Evolutionary conservation across 2,888 invertebrate species (phyloP).

Genomic region (Eupithecia exiguata): DNA sequence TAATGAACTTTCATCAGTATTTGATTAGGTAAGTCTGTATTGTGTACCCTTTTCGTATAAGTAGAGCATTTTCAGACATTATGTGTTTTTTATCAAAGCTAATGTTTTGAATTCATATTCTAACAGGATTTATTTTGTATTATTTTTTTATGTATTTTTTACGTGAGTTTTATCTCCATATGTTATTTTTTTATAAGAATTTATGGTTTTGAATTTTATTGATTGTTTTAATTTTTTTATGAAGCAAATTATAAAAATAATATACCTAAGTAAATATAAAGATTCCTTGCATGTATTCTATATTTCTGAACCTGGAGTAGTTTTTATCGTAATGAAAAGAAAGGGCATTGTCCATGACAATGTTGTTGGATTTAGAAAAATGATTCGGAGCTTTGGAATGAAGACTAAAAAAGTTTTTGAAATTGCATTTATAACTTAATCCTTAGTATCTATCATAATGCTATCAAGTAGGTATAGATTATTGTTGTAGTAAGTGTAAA

Average conservation of each 20-base stretch:
- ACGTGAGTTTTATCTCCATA: background rate
- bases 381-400: background rate
- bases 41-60: background rate
- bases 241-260: no score
- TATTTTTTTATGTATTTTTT: background rate
- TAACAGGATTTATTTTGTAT: background rate
- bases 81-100: background rate
- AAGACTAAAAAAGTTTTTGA: background rate
- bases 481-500: background rate
- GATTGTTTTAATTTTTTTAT: background rate
- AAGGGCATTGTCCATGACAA: background rate
- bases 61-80: background rate
- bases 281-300: background rate
- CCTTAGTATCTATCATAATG: background rate
- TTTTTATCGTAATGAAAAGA: background rate
- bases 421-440: background rate
- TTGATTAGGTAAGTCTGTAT: background rate
- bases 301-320: background rate
- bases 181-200: background rate
- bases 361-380: background rate
- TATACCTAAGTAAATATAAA: background rate
- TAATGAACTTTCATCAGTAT: background rate
- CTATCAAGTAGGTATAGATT: background rate
- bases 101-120: background rate
- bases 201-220: background rate